Evolutionary conservation across 2,888 invertebrate species (phyloP).

Genomic region (Calameuta idolon): DNA sequence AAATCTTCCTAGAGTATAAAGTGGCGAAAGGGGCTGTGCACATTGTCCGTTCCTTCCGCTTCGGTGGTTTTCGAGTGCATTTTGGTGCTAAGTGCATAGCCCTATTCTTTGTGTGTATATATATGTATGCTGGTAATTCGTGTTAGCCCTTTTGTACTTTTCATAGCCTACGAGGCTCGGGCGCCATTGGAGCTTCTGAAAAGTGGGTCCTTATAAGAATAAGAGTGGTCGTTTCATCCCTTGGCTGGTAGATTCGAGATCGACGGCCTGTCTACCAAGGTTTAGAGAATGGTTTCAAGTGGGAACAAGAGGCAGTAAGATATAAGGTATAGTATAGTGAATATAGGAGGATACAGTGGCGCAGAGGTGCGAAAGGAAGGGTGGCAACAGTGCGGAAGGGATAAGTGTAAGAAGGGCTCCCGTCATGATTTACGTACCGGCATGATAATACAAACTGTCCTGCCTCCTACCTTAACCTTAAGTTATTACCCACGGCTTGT

Average conservation of each 20-base stretch:
- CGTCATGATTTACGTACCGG: background rate
- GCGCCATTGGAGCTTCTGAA: background rate
- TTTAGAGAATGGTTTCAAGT: background rate
- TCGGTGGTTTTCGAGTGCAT: background rate
- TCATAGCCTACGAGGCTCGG: background rate
- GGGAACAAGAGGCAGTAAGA: background rate
- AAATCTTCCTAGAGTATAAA: background rate
- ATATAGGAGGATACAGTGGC: background rate
- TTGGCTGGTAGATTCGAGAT: background rate
- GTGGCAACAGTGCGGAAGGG: conserved; percentile 5
- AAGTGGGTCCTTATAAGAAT: background rate
- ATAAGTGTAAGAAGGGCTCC: background rate
- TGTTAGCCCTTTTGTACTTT: background rate
- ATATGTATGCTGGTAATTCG: background rate
- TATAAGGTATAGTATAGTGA: background rate
- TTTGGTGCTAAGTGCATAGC: background rate
- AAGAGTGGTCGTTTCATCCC: background rate
- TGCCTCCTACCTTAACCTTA: conserved; percentile 26
- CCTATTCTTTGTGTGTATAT: background rate
- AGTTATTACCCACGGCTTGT: conserved; percentile 30
- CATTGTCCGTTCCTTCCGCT: background rate
- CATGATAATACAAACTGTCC: conserved; percentile 19
- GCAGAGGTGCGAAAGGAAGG: background rate
- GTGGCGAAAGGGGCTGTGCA: background rate
- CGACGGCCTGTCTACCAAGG: background rate